phyloP scores from a whole-genome alignment of 2,888 invertebrate species.

The Lycia hirtaria region DNA sequence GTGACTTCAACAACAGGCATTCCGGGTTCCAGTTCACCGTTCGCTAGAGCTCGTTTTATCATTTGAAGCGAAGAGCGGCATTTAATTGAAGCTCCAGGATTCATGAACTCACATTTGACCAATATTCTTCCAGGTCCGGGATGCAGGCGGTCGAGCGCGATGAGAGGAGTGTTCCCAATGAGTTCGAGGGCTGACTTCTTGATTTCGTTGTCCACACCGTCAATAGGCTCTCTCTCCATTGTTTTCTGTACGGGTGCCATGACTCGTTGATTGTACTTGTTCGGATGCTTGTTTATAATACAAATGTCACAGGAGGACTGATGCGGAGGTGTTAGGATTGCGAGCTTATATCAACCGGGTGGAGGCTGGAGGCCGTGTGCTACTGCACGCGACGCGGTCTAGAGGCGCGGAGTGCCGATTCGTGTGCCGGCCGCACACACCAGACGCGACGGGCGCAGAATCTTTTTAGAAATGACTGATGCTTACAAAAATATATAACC shows the following conservation, averaged over 20 bases:
- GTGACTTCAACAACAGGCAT: conserved; percentile 72
- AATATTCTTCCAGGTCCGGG: conserved; percentile 74
- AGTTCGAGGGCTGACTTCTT: conserved; percentile 75
- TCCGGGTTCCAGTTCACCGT: conserved; percentile 67
- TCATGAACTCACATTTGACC: conserved; percentile 81
- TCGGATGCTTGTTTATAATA: conserved; percentile 39
- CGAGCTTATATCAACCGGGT: conserved; percentile 36
- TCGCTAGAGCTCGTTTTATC: conserved; percentile 63
- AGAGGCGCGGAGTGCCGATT: conserved; percentile 20
- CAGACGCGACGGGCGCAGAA: conserved; percentile 8
- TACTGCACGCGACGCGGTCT: conserved; percentile 29
- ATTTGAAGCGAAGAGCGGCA: conserved; percentile 74
- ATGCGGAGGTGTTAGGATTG: conserved; percentile 18
- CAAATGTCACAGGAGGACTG: conserved; percentile 42
- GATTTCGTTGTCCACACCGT: conserved; percentile 63
- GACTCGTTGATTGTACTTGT: conserved; percentile 20
- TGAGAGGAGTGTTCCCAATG: conserved; percentile 76
- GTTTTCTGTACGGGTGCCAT: conserved; percentile 24
- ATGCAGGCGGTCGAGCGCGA: conserved; percentile 75
- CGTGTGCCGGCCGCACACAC: conserved; percentile 24
- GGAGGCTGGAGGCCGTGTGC: conserved; percentile 37
- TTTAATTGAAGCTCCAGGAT: conserved; percentile 78
- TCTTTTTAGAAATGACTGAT: conserved; percentile 8
- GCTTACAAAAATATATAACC: background rate
- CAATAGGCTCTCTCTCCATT: conserved; percentile 48